Base-by-base conservation (phyloP, 2,888 invertebrate genomes). In the Cordilura impudica region DNA sequence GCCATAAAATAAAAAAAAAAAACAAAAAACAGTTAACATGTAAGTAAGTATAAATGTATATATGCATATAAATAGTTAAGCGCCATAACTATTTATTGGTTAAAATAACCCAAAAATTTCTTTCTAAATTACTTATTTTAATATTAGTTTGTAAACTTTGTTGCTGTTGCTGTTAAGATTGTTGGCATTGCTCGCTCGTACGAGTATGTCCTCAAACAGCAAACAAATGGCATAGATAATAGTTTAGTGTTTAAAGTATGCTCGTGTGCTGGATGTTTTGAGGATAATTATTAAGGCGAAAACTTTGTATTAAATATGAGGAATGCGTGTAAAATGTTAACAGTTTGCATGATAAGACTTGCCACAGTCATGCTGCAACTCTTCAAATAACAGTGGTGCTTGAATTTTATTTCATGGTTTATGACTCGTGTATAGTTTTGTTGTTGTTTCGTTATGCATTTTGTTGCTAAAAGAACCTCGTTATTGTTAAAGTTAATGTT, bases 301-400 rank as follows among this genome's bases (percentile, higher is more conserved):
- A 71, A 75, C 47, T 56, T 79, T 63, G 66, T 75, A 61, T 61
- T 74, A 61, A 16, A 29, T 78, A 60, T 65, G 71, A 66, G 61
- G 79, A 75, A 79, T 79, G 70, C 61, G 79, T 79, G 79, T 79
- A 79, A 79, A 79, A 61, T 75, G 71, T 75, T 71, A 70, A 71
- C 70, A 79, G 79, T 79, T 79, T 79, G 75, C 79, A 79, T 67
- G 79, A 79, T 75, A 74, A 71, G 54, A 61, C 65, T 51, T 54
- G 26, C 14, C 12, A 47, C 31, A 19, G 8, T 6, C 29, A 35
- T 31, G 6, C 49, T 12, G 6, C 4, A 4, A n/a, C 12, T 35
- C 12, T 12, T 35, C 2, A 12, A 39, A 4, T n/a, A n/a, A 4
- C n/a, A 19, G 12, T 70, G 26, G 5, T 53, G 51, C 18, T 19